A percentile compares a stretch with the other conserved stretches of the same genome.
phyloP scores from a whole-genome alignment of 1,140 invertebrate genomes.

The Meloidogyne hapla region DNA sequence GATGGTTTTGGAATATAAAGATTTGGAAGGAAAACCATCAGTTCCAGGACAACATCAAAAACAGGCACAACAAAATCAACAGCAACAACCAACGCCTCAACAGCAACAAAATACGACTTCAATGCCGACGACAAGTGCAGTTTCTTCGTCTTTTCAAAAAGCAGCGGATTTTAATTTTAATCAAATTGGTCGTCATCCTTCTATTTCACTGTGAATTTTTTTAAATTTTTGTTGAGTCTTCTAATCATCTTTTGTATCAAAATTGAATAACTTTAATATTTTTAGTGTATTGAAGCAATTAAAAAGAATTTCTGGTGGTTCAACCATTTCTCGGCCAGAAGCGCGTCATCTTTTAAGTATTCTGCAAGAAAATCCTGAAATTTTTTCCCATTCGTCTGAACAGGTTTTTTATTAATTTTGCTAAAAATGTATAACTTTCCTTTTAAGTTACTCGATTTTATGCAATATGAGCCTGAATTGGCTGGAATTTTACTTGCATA shows the following conservation, averaged over 20 bases:
- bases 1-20: slow-evolving; percentile 57
- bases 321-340: background rate
- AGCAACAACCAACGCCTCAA: slow-evolving; percentile 2
- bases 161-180: too few species aligned
- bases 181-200: too few species aligned
- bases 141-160: too few species aligned
- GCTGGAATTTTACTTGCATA: slow-evolving; percentile 26
- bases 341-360: background rate
- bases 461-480: slow-evolving; percentile 17
- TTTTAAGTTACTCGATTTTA: slow-evolving; percentile 18
- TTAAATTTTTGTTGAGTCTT: background rate
- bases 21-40: slow-evolving; percentile 52
- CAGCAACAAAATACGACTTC: background rate
- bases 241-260: background rate
- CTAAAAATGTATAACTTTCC: background rate
- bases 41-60: background rate
- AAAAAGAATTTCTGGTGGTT: slow-evolving; percentile 11
- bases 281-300: background rate
- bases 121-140: too few species aligned
- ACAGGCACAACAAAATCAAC: background rate
- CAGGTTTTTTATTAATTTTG: background rate
- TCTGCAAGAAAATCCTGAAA: slow-evolving; percentile 11
- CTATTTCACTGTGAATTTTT: background rate
- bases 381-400: background rate
- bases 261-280: background rate